These are phyloP conservation scores for Tragulus kanchil DNA, from an alignment of 2,113 vertebrate genomes.

Conservation along the genomic window DNA sequence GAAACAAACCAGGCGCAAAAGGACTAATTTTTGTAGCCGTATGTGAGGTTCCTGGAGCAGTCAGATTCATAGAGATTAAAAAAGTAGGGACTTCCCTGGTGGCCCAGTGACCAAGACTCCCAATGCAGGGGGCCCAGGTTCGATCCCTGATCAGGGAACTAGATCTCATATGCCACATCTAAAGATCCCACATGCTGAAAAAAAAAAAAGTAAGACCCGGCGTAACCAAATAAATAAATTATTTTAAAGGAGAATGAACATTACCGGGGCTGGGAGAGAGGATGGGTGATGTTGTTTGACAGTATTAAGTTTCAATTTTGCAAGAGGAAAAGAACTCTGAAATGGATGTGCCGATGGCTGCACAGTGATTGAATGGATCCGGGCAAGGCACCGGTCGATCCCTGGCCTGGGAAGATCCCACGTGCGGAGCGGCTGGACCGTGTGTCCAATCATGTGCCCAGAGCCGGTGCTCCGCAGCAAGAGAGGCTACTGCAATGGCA, in stretches of 20 bases:
- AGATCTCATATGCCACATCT: background rate
- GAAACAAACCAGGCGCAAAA: background rate
- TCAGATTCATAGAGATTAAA: accelerated
- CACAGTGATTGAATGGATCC: too few relatives aligned
- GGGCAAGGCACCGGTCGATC: too few relatives aligned
- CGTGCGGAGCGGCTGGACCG: too few relatives aligned
- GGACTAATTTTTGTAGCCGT: accelerated
- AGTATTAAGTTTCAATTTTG: too few relatives aligned
- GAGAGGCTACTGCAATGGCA: too few relatives aligned
- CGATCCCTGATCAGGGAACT: background rate
- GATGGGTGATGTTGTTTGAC: accelerated
- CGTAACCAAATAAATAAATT: background rate
- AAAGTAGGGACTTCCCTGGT: background rate
- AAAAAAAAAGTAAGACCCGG: background rate
- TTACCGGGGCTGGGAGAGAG: background rate
- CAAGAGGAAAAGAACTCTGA: background rate
- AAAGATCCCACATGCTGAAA: background rate
- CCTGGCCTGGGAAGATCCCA: too few relatives aligned
- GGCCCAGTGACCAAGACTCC: background rate
- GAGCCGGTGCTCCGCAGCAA: too few relatives aligned
- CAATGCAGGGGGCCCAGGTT: accelerated
- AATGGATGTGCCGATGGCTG: too few relatives aligned
- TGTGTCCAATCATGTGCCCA: too few relatives aligned
- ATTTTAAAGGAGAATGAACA: background rate
- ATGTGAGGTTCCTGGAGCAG: accelerated